Conservation (phyloP, 2,888 invertebrate species). For the Agrotis exclamationis region DNA sequence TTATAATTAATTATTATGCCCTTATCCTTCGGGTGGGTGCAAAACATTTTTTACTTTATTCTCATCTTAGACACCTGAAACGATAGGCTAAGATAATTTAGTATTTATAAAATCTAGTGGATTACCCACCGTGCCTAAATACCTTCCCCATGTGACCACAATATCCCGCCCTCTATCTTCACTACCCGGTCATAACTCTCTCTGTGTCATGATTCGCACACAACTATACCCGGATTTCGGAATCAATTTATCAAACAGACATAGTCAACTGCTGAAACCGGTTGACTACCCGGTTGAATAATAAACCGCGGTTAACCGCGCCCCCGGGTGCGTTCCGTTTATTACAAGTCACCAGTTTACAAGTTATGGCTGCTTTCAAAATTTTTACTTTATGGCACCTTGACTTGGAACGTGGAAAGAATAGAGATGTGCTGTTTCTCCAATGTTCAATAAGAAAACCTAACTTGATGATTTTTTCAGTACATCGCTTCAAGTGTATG, state of each 20-base stretch:
- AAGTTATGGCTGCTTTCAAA: slow-evolving; percentile 39
- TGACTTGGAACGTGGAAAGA: slow-evolving; percentile 8
- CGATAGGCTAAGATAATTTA: too few relatives aligned
- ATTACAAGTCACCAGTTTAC: slow-evolving; percentile 45
- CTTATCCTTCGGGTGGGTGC: too few relatives aligned
- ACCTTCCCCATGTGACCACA: slow-evolving; percentile 12
- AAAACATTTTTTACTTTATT: too few relatives aligned
- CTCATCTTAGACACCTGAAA: too few relatives aligned
- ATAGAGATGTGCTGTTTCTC: neutral
- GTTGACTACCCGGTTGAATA: slow-evolving; percentile 56
- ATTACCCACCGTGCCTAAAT: neutral
- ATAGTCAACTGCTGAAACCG: slow-evolving; percentile 42
- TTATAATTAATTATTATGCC: too few relatives aligned
- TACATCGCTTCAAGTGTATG: too few relatives aligned
- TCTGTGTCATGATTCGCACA: slow-evolving; percentile 19
- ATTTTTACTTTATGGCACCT: slow-evolving; percentile 52
- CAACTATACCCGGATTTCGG: slow-evolving; percentile 43
- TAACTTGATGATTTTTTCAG: too few relatives aligned
- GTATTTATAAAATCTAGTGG: neutral
- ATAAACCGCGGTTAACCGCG: slow-evolving; percentile 57
- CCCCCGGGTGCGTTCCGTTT: slow-evolving; percentile 48
- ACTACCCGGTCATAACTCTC: slow-evolving; percentile 30
- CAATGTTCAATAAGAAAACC: neutral
- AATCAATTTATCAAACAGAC: slow-evolving; percentile 58
- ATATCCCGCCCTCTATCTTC: slow-evolving; percentile 5